Evolutionary conservation across 1,140 invertebrate genomes (phyloP).

Genomic region (Ceratosolen fusciceps): DNA sequence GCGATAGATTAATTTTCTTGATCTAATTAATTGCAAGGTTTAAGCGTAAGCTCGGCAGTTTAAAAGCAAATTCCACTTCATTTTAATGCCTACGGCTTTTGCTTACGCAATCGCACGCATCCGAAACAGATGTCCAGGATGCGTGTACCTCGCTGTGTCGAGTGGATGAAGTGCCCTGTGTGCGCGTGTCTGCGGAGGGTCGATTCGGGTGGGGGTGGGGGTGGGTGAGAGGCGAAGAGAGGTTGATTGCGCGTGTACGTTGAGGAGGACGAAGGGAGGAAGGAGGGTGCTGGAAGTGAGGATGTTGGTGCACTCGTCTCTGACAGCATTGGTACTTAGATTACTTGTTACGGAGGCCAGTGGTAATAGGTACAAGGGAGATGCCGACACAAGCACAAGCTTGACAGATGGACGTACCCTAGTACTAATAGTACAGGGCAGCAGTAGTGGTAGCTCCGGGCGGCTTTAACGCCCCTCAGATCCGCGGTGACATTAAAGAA

Average conservation of each 20-base stretch:
- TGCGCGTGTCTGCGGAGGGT: no score
- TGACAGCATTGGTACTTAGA: conserved; percentile 19
- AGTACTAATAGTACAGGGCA: not conserved
- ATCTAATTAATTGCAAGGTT: not conserved
- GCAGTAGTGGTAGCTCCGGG: no score
- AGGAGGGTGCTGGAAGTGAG: not conserved
- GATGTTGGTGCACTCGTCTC: conserved; percentile 13
- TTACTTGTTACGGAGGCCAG: not conserved
- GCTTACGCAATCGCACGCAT: not conserved
- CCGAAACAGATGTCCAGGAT: not conserved
- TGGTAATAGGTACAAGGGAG: not conserved
- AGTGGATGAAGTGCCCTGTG: no score
- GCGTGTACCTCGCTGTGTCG: no score
- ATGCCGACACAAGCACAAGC: not conserved
- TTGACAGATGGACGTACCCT: not conserved
- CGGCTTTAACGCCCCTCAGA: not conserved
- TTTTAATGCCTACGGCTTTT: not conserved
- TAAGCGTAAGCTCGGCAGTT: not conserved
- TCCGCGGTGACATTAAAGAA: not conserved
- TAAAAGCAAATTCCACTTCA: not conserved
- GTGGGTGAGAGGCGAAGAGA: no score
- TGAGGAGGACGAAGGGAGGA: no score
- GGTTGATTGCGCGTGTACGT: no score
- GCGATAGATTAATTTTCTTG: not conserved
- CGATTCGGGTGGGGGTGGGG: no score